phyloP scores from a whole-genome alignment of 1,140 invertebrate species.

The Drosophila erecta region DNA sequence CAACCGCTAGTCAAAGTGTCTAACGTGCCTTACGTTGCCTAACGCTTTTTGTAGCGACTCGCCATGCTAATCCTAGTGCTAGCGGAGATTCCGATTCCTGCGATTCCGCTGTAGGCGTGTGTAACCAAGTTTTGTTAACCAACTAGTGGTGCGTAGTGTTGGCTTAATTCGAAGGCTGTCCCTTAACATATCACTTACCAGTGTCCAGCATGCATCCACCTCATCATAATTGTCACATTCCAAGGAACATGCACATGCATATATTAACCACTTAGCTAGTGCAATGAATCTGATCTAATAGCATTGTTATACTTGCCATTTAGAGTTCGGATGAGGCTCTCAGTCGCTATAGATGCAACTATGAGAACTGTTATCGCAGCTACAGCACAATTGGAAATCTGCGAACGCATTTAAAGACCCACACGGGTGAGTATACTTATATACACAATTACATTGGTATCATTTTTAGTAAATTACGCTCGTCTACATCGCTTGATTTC shows the following conservation, averaged over 20 bases:
- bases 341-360: constrained; percentile 92
- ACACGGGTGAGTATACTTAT: constrained; percentile 90
- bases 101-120: constrained; percentile 43
- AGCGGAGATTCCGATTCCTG: constrained; percentile 38
- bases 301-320: background rate
- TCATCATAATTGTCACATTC: constrained; percentile 14
- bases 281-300: constrained; percentile 7
- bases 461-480: background rate
- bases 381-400: constrained; percentile 98
- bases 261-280: background rate
- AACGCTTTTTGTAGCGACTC: constrained; percentile 59
- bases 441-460: background rate
- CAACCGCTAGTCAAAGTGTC: constrained; percentile 22
- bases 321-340: constrained; percentile 81
- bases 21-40: constrained; percentile 47
- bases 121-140: constrained; percentile 60
- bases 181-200: constrained; percentile 6
- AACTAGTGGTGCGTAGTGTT: constrained; percentile 68
- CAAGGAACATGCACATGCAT: constrained; percentile 7
- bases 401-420: constrained; percentile 97
- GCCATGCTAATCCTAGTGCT: constrained; percentile 45
- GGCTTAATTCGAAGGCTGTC: constrained; percentile 17
- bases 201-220: constrained; percentile 18
- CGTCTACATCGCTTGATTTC: constrained; percentile 5
- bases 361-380: constrained; percentile 93